Percentiles rank a stretch among this genome's conserved stretches.
phyloP scores from a whole-genome alignment of 2,797 vertebrate species.

The Molossus alvarezi region DNA sequence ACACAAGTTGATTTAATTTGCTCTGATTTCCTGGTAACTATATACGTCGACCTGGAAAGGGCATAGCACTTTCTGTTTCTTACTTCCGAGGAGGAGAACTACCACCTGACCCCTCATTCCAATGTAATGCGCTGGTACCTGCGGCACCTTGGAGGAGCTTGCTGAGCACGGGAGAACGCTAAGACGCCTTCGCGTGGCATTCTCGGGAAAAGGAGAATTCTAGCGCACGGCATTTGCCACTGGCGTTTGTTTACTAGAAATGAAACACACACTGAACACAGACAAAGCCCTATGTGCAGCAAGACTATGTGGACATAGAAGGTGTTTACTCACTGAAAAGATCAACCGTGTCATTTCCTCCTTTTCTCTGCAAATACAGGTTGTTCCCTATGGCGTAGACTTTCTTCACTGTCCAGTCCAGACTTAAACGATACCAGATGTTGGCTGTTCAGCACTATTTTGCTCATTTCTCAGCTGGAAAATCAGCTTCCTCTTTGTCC shows the following conservation, averaged over 20 bases:
- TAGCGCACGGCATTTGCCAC: not conserved
- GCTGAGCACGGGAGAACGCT: not conserved
- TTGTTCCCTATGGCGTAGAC: constrained; percentile 71
- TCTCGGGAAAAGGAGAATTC: constrained; percentile 47
- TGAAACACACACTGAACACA: constrained; percentile 66
- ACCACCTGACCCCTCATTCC: not conserved
- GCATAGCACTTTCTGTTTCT: not conserved
- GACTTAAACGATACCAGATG: constrained; percentile 81
- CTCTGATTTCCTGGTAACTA: constrained; percentile 57
- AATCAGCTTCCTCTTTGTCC: constrained; percentile 34
- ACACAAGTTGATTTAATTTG: constrained; percentile 56
- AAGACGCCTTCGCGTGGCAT: not conserved
- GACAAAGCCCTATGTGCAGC: constrained; percentile 30
- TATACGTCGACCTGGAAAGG: constrained; percentile 10
- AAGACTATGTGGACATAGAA: constrained; percentile 49
- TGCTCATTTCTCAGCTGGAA: constrained; percentile 70
- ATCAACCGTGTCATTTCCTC: constrained; percentile 46
- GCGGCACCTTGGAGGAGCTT: not conserved
- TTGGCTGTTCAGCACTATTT: constrained; percentile 50
- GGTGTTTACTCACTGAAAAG: constrained; percentile 68
- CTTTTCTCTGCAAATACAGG: constrained; percentile 34
- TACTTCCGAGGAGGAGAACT: not conserved
- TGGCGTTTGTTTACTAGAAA: constrained; percentile 47
- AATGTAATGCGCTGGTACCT: constrained; percentile 38
- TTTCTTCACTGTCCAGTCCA: constrained; percentile 62